These are phyloP conservation scores for Ypsolopha scabrella DNA, from an alignment of 2,888 invertebrate species.

Conservation along the genomic window DNA sequence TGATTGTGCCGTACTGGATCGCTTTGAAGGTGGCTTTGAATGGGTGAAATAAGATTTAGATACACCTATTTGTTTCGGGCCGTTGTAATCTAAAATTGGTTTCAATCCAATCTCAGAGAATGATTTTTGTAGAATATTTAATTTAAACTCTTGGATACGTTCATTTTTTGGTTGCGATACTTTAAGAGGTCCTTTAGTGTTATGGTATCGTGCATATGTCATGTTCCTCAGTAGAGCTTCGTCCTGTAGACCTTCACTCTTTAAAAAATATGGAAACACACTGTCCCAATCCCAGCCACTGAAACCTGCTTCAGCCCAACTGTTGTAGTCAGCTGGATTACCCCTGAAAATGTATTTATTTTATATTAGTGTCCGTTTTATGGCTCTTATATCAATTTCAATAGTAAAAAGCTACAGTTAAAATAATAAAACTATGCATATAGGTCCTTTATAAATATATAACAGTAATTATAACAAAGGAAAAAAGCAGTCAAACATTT, in stretches of 20 bases:
- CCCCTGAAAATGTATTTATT: constrained; percentile 1
- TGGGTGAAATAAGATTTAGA: neutral
- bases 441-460: no score
- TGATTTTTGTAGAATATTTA: neutral
- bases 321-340: constrained; percentile 1
- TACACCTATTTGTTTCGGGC: constrained; percentile 4
- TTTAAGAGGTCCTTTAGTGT: neutral
- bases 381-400: no score
- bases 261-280: neutral
- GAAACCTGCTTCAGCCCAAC: neutral
- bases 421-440: no score
- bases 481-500: no score
- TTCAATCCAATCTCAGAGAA: neutral
- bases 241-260: neutral
- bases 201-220: neutral
- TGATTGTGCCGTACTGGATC: neutral
- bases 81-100: neutral
- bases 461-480: no score
- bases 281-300: neutral
- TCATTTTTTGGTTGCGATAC: neutral
- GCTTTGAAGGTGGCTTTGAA: neutral
- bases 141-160: neutral
- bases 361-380: no score
- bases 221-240: neutral
- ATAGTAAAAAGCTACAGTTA: no score